A percentile compares a stretch with the other conserved stretches of the same genome.
These are phyloP conservation scores for Brachyistius frenatus DNA, from an alignment of 2,113 vertebrate genomes.

Conservation along the genomic window DNA sequence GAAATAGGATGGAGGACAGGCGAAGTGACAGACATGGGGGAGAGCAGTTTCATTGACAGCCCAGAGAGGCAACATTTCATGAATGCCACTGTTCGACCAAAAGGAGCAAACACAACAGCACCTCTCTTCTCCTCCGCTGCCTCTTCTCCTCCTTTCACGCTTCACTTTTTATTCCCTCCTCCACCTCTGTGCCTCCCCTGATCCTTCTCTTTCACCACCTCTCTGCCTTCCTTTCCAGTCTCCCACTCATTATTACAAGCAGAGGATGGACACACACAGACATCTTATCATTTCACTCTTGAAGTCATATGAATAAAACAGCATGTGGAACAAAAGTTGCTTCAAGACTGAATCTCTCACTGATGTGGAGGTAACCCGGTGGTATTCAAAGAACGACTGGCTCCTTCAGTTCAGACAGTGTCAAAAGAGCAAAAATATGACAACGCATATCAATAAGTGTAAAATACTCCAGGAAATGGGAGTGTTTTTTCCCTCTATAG, in stretches of 20 bases:
- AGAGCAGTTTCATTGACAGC: slow-evolving; percentile 55
- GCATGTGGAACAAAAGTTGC: slow-evolving; percentile 48
- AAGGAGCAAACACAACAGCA: slow-evolving; percentile 39
- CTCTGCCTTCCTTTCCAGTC: slow-evolving; percentile 11
- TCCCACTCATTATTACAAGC: slow-evolving; percentile 50
- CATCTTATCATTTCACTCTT: slow-evolving; percentile 13
- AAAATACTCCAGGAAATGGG: slow-evolving; percentile 24
- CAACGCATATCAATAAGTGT: slow-evolving; percentile 30
- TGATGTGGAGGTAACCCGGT: background rate
- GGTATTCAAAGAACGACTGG: background rate
- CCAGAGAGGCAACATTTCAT: slow-evolving; percentile 30
- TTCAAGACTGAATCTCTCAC: slow-evolving; percentile 11
- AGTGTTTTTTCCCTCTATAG: background rate
- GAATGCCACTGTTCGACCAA: slow-evolving; percentile 30
- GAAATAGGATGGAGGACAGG: slow-evolving; percentile 18
- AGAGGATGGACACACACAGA: slow-evolving; percentile 1
- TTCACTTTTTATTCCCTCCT: slow-evolving; percentile 28
- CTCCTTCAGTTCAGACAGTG: slow-evolving; percentile 34
- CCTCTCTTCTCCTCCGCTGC: slow-evolving; percentile 17
- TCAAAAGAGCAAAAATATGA: slow-evolving; percentile 42
- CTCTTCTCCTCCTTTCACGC: slow-evolving; percentile 37
- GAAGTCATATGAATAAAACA: slow-evolving; percentile 52
- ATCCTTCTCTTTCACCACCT: background rate
- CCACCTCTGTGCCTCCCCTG: background rate
- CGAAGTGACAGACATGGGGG: slow-evolving; percentile 20